phyloP scores from a whole-genome alignment of 2,797 vertebrate species.

The Poecile montanus region DNA sequence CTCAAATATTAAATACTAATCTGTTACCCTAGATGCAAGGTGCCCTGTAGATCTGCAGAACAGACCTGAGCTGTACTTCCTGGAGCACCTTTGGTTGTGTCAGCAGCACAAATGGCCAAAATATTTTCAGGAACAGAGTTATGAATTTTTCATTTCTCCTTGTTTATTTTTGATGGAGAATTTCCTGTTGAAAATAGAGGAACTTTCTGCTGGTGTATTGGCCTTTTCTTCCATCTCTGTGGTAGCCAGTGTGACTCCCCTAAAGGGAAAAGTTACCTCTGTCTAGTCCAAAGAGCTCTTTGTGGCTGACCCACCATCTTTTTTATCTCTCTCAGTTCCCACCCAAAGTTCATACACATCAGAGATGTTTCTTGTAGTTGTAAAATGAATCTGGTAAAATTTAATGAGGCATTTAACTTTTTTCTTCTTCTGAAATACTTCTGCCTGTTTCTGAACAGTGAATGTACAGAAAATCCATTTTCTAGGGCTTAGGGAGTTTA shows the following conservation, averaged over 20 bases:
- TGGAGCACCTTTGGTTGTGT: not conserved
- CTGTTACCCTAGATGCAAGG: not conserved
- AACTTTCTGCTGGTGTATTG: not conserved
- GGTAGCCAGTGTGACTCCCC: too few species aligned
- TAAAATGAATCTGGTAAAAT: not conserved
- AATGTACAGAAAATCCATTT: not conserved
- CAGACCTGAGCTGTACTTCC: not conserved
- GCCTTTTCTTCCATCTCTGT: not conserved
- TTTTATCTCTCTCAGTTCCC: not conserved
- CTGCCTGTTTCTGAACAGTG: not conserved
- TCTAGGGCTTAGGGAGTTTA: not conserved
- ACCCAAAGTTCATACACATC: not conserved
- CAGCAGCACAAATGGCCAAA: not conserved
- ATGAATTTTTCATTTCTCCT: not conserved
- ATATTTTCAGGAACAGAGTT: not conserved
- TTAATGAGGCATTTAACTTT: not conserved
- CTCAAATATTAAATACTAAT: not conserved
- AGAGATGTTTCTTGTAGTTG: not conserved
- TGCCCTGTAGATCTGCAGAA: not conserved
- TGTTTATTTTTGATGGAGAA: not conserved
- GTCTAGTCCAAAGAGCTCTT: not conserved
- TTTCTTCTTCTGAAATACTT: slow-evolving; percentile 3
- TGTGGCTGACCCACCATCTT: not conserved
- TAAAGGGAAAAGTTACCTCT: not conserved
- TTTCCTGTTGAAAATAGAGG: not conserved